Evolutionary conservation across 2,888 invertebrate species (phyloP).

Genomic region (Amblyteles armatorius): DNA sequence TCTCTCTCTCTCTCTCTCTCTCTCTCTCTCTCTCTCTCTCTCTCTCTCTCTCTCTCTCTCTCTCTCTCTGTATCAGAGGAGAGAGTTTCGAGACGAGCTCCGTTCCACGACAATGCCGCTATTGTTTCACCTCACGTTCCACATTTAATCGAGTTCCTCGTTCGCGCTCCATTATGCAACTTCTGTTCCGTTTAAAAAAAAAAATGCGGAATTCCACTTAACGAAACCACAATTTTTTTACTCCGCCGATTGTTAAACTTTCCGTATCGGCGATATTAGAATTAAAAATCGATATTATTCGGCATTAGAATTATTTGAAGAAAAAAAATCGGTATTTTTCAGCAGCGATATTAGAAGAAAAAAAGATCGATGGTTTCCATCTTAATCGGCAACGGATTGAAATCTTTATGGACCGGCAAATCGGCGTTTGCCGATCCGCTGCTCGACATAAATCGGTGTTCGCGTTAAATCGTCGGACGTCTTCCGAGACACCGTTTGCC

Average conservation of each 20-base stretch:
- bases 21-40: not conserved
- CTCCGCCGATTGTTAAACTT: not conserved
- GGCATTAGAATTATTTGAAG: not conserved
- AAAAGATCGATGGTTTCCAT: too few species aligned
- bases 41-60: not conserved
- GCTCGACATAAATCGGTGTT: too few species aligned
- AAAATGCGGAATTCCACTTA: not conserved
- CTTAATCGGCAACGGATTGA: too few species aligned
- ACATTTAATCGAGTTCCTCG: conserved; percentile 22
- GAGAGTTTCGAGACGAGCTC: not conserved
- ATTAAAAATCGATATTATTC: not conserved
- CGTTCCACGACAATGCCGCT: conserved; percentile 13
- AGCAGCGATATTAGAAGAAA: not conserved
- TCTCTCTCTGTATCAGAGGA: not conserved
- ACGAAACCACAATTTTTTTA: not conserved
- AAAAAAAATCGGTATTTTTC: not conserved
- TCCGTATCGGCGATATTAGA: not conserved
- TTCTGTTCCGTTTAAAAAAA: not conserved
- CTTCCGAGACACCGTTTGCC: too few species aligned
- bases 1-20: not conserved
- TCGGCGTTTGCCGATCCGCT: too few species aligned
- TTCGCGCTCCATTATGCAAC: conserved; percentile 27
- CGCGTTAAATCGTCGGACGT: too few species aligned
- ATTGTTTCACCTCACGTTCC: conserved; percentile 67
- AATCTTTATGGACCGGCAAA: too few species aligned